These are phyloP conservation scores for Asobara japonica DNA, from an alignment of 1,140 invertebrate species.

Conservation along the genomic window DNA sequence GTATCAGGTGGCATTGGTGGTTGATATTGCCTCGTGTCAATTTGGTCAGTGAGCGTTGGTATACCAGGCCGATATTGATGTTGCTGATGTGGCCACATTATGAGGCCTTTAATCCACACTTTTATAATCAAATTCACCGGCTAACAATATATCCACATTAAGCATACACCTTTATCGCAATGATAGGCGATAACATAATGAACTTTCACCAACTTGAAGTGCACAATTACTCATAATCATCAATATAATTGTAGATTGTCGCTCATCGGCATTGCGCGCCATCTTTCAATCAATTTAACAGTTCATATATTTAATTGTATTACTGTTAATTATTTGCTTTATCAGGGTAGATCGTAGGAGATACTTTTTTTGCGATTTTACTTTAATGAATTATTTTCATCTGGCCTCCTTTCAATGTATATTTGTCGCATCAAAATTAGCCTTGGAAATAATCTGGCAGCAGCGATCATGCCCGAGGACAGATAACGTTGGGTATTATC, in stretches of 20 bases:
- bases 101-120: background rate
- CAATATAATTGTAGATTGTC: background rate
- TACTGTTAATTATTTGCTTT: too few species aligned
- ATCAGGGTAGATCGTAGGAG: background rate
- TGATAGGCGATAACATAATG: background rate
- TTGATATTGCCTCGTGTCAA: background rate
- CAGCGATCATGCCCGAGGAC: constrained; percentile 34
- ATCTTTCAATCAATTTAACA: constrained; percentile 32
- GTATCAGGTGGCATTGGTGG: background rate
- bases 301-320: too few species aligned
- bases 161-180: background rate
- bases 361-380: background rate
- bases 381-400: constrained; percentile 31
- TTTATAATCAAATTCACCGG: too few species aligned
- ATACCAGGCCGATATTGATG: constrained; percentile 37
- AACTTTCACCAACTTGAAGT: background rate
- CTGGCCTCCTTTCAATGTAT: constrained; percentile 25
- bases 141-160: background rate
- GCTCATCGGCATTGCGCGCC: background rate
- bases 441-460: constrained; percentile 43
- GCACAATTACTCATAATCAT: background rate
- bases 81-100: constrained; percentile 51
- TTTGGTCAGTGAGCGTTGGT: background rate
- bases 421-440: constrained; percentile 53
- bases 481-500: constrained; percentile 39